phyloP scores from a whole-genome alignment of 2,888 invertebrate species.

The Melinaea marsaeus region DNA sequence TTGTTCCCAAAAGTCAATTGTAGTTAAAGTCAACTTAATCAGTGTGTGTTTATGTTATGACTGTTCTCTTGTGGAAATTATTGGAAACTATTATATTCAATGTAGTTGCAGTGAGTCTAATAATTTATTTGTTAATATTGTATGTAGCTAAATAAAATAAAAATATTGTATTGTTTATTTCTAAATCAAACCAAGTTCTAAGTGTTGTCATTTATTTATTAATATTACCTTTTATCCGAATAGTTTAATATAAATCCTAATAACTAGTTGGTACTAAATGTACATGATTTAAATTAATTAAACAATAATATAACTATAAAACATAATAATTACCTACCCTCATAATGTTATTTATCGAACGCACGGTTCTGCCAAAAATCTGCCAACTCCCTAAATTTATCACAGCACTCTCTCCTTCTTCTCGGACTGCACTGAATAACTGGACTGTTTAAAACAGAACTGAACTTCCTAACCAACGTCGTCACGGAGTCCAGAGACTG shows the following conservation, averaged over 20 bases:
- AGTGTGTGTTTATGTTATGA: neutral
- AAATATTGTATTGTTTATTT: too few species aligned
- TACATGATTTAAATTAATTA: slow-evolving; percentile 8
- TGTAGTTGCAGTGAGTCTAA: neutral
- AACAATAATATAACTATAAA: neutral
- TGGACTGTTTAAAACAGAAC: slow-evolving; percentile 51
- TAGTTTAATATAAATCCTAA: too few species aligned
- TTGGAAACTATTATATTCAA: neutral
- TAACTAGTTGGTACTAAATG: neutral
- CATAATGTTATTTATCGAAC: slow-evolving; percentile 27
- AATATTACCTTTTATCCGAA: too few species aligned
- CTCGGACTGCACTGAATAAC: slow-evolving; percentile 47
- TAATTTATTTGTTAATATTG: too few species aligned
- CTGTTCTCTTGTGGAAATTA: slow-evolving; percentile 5
- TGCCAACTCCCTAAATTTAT: slow-evolving; percentile 58
- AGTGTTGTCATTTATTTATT: too few species aligned
- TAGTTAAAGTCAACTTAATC: neutral
- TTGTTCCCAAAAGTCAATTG: neutral
- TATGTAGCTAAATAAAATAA: too few species aligned
- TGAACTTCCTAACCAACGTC: slow-evolving; percentile 60
- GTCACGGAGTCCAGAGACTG: slow-evolving; percentile 56
- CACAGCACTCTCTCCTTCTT: slow-evolving; percentile 51
- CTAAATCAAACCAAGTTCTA: too few species aligned
- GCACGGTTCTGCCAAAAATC: slow-evolving; percentile 60
- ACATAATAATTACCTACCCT: slow-evolving; percentile 21